Percentiles rank a stretch among this genome's conserved stretches.
Evolutionary conservation across 2,888 invertebrate genomes (phyloP).

Genomic region (Caenorhabditis drosophilae): DNA sequence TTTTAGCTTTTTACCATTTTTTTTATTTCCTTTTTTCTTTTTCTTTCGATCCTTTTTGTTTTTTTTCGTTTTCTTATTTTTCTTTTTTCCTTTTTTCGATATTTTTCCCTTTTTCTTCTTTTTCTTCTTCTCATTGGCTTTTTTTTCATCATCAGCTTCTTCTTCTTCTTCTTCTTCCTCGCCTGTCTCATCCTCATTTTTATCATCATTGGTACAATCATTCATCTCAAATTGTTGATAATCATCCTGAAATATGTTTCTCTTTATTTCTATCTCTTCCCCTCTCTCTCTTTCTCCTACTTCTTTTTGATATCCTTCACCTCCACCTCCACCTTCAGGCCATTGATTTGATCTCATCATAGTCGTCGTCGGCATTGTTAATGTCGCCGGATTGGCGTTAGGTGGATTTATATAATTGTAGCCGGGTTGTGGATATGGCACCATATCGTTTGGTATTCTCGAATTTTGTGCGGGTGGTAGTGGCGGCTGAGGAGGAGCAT

Average conservation of each 20-base stretch:
- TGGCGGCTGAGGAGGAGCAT: background rate
- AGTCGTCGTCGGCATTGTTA: background rate
- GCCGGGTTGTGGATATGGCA: background rate
- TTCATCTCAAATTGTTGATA: constrained; percentile 21
- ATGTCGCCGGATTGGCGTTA: background rate
- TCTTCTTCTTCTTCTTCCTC: background rate
- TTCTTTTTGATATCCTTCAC: background rate
- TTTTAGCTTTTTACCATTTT: background rate
- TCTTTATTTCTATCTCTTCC: constrained; percentile 4
- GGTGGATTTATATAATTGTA: background rate
- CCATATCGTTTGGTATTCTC: background rate
- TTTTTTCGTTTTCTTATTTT: constrained; percentile 23
- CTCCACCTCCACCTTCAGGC: constrained; percentile 1
- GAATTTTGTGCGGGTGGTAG: too few relatives aligned
- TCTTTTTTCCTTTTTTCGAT: constrained; percentile 11
- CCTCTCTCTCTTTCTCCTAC: background rate
- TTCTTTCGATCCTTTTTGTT: constrained; percentile 22
- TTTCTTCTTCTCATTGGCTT: constrained; percentile 16
- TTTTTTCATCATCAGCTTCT: constrained; percentile 8
- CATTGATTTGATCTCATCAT: too few relatives aligned
- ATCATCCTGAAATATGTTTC: constrained; percentile 18
- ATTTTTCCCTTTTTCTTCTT: constrained; percentile 20
- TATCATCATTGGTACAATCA: constrained; percentile 12
- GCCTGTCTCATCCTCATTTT: constrained; percentile 9
- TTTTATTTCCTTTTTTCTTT: constrained; percentile 10